Base-by-base conservation (phyloP, 1,140 invertebrate genomes). In the Drosophila mayri region DNA sequence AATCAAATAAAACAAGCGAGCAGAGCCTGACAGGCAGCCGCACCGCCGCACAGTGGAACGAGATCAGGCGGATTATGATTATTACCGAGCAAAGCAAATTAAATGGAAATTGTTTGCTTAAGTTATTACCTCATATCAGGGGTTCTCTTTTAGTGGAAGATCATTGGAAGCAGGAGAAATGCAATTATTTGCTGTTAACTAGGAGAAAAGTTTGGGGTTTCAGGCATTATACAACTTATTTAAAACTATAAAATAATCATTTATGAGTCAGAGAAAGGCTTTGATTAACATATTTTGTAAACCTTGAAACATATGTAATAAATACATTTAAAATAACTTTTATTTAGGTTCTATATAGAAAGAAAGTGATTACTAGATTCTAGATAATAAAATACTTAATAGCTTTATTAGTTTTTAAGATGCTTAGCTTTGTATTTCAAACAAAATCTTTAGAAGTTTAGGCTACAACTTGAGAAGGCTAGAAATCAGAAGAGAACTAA, bases 1-100 rank as follows among this genome's bases (percentile, higher is more conserved):
- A 86, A 86, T 88, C 84, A 86, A 88, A 86, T 86, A 88, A 73
- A 88, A 86, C 77, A 60, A 65, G 55, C 76, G 66, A 47, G 61
- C 71, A 47, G 37, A 64, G 47, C 37, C 44, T 28, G 43, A 12
- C 65, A 50, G 68, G 22, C 43, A 75, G 11, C 22, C 38, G 37
- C 22, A 12, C 38, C 14, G 43, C 38, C 16, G 55, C 64, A 76
- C 73, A 76, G 73, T 76, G 74, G 73, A 38, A 8, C 41, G 6
- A 32, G 18, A 60, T 60, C 40, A 4, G 43, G 3, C 14, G 55
- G 55, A 64, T 64, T 64, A 62, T n/a, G 57, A 18, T 62, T 35
- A 64, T 35, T 14, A 14, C 28, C 1, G 2, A n/a, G 2, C 7
- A 18, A 1, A 14, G 6, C n/a, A 49, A 47, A 38, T 35, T 37